Conservation (phyloP, 2,797 vertebrate genomes). For the Phyllotis vaccarum region DNA sequence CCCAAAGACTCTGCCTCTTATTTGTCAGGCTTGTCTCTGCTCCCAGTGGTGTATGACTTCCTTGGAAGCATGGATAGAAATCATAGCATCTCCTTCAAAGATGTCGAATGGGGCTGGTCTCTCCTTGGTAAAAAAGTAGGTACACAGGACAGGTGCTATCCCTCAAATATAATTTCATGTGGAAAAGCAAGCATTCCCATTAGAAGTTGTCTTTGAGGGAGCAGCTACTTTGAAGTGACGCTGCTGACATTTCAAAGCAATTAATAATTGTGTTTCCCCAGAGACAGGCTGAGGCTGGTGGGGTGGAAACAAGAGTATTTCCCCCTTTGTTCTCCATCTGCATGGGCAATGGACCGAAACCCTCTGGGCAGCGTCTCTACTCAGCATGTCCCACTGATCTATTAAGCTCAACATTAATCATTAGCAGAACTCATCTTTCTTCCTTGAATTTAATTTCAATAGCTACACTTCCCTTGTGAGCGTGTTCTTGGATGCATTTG, state of each 20-base stretch:
- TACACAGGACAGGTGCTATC: no score
- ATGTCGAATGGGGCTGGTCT: no score
- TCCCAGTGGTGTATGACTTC: neutral
- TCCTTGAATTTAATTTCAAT: conserved; percentile 68
- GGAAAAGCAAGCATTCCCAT: neutral
- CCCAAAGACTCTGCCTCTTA: fast-evolving
- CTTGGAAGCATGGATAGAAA: fast-evolving
- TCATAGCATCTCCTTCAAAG: neutral
- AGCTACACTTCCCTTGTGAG: conserved; percentile 27
- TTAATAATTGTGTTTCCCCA: conserved; percentile 44
- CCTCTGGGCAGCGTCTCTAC: conserved; percentile 42
- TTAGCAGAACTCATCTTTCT: conserved; percentile 59
- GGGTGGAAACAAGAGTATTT: neutral
- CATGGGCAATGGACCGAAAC: conserved; percentile 6
- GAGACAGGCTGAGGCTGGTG: neutral
- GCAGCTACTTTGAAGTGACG: neutral
- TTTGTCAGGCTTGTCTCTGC: neutral
- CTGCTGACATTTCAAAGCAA: conserved; percentile 51
- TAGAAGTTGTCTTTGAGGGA: neutral
- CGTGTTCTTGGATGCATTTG: neutral
- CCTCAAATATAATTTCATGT: neutral
- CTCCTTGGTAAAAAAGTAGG: neutral
- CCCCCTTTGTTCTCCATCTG: neutral
- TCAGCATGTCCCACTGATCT: conserved; percentile 36
- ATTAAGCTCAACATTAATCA: conserved; percentile 70